Percentiles rank a stretch among this genome's conserved stretches.
These are phyloP conservation scores for Microhierax caerulescens DNA, from an alignment of 2,797 vertebrate species.

Conservation along the genomic window DNA sequence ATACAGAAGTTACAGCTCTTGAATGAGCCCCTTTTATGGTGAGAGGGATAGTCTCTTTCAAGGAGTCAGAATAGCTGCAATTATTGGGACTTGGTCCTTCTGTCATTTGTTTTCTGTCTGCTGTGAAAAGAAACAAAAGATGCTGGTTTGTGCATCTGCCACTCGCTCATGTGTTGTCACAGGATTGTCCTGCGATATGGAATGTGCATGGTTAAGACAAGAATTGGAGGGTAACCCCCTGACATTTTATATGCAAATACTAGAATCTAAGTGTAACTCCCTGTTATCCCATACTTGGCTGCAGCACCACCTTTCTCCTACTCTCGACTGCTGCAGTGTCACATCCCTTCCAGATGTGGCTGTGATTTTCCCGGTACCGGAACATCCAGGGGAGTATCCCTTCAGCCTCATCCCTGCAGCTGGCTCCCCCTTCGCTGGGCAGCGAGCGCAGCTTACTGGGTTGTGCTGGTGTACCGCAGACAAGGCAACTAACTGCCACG, in stretches of 20 bases:
- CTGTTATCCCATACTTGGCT: neutral
- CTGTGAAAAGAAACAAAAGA: neutral
- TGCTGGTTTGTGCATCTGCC: neutral
- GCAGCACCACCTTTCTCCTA: neutral
- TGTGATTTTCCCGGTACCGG: neutral
- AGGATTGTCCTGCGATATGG: neutral
- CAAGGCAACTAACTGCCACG: neutral
- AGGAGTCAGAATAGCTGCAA: neutral
- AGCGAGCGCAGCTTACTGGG: neutral
- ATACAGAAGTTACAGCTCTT: neutral
- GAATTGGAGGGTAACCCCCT: neutral
- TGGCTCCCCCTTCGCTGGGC: neutral
- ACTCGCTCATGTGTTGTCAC: neutral
- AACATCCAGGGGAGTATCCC: neutral
- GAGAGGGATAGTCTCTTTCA: neutral
- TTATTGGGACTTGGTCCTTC: neutral
- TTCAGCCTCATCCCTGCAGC: neutral
- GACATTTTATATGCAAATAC: neutral
- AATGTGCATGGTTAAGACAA: neutral
- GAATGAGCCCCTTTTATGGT: neutral
- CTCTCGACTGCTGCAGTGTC: neutral
- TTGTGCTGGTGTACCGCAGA: neutral
- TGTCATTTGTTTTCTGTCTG: neutral
- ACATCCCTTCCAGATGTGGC: neutral
- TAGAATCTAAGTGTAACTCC: neutral